Evolutionary conservation across 2,113 vertebrate genomes (phyloP), one percentile per base, ranked within the genome.

Genomic region (Chauna torquata): DNA sequence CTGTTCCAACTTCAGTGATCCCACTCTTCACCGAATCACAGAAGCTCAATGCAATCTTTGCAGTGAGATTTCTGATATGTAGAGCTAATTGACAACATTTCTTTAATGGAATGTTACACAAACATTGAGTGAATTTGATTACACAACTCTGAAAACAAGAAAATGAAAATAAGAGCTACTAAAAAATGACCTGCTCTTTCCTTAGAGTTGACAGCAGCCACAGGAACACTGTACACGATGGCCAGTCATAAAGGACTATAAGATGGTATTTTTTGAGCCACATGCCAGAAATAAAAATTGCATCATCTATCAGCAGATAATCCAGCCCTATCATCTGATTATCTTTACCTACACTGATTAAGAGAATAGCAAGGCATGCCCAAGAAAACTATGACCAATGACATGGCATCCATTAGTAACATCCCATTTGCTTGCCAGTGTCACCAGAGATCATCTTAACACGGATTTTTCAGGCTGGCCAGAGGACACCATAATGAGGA

Each of bases 401-500:
- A 49, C 30, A 30, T 1, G 6, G 19, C 45, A 30, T n/a, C 47
- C 40, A 54, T 19, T 18, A 36, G 24, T 19, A 72, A 24, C 5
- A 17, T 27, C 23, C 5, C 8, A 4, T 77, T 78, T 42, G 40
- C 57, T 52, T 68, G 20, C 14, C 54, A 25, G 0, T 15, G 6
- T 77, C 68, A 65, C 11, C 72, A 89, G 44, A 34, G 32, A 24
- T 28, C 40, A 71, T 24, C 19, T 27, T 20, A 16, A 8, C 47
- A 8, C 9, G 19, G 12, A 23, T 68, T 57, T 30, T 45, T 47
- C 47, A 15, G 17, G n/a, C 27, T 3, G 3, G 9, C 30, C 42
- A 11, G 7, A 71, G 32, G 12, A 42, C 27, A 44, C 3, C 0
- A 0, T 11, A 12, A 17, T 1, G 6, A 66, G 55, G n/a, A 62